phyloP scores from a whole-genome alignment of 2,888 invertebrate genomes.

The Phasia obesa region DNA sequence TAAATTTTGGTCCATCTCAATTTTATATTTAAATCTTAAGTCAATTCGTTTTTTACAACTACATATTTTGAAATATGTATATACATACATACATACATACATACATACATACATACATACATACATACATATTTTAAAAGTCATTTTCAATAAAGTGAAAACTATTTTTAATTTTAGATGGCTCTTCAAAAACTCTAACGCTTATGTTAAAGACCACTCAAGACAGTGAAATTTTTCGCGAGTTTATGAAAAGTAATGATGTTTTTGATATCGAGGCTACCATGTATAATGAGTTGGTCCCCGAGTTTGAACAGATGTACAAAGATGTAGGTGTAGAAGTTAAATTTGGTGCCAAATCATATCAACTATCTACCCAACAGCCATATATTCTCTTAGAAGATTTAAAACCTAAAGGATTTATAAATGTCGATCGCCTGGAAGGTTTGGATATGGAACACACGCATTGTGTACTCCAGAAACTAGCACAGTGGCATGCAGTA shows the following conservation, averaged over 20 bases:
- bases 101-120: too few relatives aligned
- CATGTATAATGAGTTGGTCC: slow-evolving; percentile 68
- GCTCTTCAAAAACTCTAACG: slow-evolving; percentile 64
- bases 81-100: too few relatives aligned
- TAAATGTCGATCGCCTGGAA: slow-evolving; percentile 74
- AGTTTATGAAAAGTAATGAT: slow-evolving; percentile 64
- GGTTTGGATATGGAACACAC: slow-evolving; percentile 76
- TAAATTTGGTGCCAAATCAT: slow-evolving; percentile 65
- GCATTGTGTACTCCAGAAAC: slow-evolving; percentile 73
- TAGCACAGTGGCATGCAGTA: slow-evolving; percentile 78
- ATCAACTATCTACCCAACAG: slow-evolving; percentile 53
- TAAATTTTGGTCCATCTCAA: too few relatives aligned
- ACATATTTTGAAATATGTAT: too few relatives aligned
- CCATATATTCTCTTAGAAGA: slow-evolving; percentile 75
- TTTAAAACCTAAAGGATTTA: slow-evolving; percentile 73
- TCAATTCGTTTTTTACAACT: too few relatives aligned
- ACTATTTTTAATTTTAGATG: slow-evolving; percentile 51
- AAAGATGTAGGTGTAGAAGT: slow-evolving; percentile 62
- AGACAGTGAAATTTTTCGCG: slow-evolving; percentile 65
- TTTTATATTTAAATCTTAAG: too few relatives aligned
- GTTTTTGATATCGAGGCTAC: slow-evolving; percentile 63
- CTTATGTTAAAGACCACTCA: slow-evolving; percentile 77
- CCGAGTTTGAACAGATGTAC: slow-evolving; percentile 72
- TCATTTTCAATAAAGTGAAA: too few relatives aligned
- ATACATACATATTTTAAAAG: too few relatives aligned